Percentiles rank a stretch among this genome's conserved stretches.
Evolutionary conservation across 2,888 invertebrate genomes (phyloP).

Genomic region (Scaptomyza parva): DNA sequence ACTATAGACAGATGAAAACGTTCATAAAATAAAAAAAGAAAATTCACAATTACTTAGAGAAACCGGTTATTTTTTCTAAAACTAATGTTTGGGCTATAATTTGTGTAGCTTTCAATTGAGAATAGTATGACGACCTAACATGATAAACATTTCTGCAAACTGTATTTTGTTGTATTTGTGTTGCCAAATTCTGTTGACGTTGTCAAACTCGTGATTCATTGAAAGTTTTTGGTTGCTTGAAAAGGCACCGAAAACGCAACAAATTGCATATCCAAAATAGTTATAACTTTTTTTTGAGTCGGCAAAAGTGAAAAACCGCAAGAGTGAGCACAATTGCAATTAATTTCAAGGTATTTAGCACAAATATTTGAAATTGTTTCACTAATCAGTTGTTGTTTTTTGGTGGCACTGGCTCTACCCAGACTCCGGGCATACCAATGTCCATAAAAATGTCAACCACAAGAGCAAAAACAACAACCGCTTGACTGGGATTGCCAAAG

Average conservation of each 20-base stretch:
- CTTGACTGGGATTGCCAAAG: constrained; percentile 74
- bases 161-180: neutral
- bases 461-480: constrained; percentile 50
- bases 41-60: no score
- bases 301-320: neutral
- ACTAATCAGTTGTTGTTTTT: constrained; percentile 66
- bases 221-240: constrained; percentile 23
- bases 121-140: no score
- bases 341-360: constrained; percentile 80
- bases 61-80: no score
- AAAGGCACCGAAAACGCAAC: constrained; percentile 35
- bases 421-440: constrained; percentile 74
- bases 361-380: constrained; percentile 79
- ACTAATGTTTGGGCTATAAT: no score
- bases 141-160: no score
- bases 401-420: constrained; percentile 16
- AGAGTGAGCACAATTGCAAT: constrained; percentile 61
- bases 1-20: no score
- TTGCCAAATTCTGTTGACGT: constrained; percentile 5
- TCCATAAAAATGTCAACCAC: constrained; percentile 83
- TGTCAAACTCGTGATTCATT: constrained; percentile 9
- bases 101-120: no score
- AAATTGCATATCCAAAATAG: constrained; percentile 12
- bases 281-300: constrained; percentile 31
- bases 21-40: no score